These are phyloP conservation scores for Aproaerema taeniolella DNA, from an alignment of 2,888 invertebrate species.

Conservation along the genomic window DNA sequence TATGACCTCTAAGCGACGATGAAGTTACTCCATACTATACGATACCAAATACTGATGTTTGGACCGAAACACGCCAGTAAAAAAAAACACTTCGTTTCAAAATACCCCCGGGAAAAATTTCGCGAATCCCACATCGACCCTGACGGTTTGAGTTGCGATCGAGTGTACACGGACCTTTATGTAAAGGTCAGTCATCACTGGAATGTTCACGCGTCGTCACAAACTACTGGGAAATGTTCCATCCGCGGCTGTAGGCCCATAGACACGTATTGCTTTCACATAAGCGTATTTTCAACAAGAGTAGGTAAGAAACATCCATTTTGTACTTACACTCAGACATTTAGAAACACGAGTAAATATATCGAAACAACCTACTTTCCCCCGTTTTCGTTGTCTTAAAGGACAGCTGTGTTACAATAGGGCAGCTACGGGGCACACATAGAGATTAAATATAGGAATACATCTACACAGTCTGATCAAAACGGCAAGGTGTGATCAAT, in stretches of 20 bases:
- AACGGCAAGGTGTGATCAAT: conserved; percentile 49
- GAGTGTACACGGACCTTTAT: conserved; percentile 6
- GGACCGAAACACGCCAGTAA: conserved; percentile 37
- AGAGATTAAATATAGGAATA: conserved; percentile 58
- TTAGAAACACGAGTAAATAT: conserved; percentile 56
- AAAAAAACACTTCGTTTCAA: conserved; percentile 23
- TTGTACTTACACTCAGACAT: conserved; percentile 69
- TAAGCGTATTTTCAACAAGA: conserved; percentile 62
- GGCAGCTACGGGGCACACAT: conserved; percentile 49
- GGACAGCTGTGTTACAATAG: conserved; percentile 55
- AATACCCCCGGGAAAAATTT: conserved; percentile 15
- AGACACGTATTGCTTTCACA: conserved; percentile 57
- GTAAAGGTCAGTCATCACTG: conserved; percentile 40
- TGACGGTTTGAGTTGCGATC: conserved; percentile 13
- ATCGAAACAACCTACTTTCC: conserved; percentile 67
- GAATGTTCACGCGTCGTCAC: conserved; percentile 56
- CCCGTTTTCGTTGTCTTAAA: conserved; percentile 70
- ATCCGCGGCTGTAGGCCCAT: conserved; percentile 50
- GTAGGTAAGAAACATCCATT: conserved; percentile 61
- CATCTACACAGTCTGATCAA: conserved; percentile 60
- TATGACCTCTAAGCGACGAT: conserved; percentile 34
- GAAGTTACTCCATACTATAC: conserved; percentile 34
- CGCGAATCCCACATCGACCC: conserved; percentile 5
- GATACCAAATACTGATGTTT: conserved; percentile 50
- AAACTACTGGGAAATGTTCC: conserved; percentile 25